Percentiles rank a stretch among this genome's conserved stretches.
Conservation (phyloP, 2,797 vertebrate genomes). For the Platalea minor region DNA sequence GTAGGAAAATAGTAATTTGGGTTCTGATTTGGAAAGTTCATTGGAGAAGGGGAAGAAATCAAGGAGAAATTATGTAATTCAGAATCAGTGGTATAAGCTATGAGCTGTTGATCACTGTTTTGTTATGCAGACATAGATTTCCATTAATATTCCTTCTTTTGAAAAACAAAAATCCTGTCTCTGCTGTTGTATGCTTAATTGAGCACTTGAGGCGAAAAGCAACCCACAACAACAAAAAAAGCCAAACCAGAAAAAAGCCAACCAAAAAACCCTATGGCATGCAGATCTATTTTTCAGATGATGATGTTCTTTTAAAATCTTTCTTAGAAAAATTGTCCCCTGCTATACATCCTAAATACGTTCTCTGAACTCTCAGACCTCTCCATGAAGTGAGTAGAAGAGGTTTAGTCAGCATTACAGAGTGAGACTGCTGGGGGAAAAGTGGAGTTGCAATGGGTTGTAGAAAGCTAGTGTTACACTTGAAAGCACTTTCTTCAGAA, state of each 20-base stretch:
- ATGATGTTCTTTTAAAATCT: background rate
- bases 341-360: background rate
- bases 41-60: background rate
- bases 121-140: background rate
- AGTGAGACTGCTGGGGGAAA: background rate
- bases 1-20: background rate
- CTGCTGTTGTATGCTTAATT: conserved; percentile 14
- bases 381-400: background rate
- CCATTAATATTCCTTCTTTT: conserved; percentile 17
- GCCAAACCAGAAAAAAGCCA: too few relatives aligned
- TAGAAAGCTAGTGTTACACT: background rate
- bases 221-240: background rate
- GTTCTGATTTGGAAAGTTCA: background rate
- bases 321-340: background rate
- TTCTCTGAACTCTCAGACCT: background rate
- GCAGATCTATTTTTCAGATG: background rate
- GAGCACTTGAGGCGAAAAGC: background rate
- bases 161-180: conserved; percentile 20
- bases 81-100: background rate
- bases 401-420: background rate
- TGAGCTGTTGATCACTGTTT: background rate
- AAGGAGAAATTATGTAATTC: background rate
- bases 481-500: background rate
- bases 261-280: background rate
- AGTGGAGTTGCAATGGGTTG: background rate